These are phyloP conservation scores for Drosophila funebris DNA, from an alignment of 1,140 invertebrate species.

Conservation along the genomic window DNA sequence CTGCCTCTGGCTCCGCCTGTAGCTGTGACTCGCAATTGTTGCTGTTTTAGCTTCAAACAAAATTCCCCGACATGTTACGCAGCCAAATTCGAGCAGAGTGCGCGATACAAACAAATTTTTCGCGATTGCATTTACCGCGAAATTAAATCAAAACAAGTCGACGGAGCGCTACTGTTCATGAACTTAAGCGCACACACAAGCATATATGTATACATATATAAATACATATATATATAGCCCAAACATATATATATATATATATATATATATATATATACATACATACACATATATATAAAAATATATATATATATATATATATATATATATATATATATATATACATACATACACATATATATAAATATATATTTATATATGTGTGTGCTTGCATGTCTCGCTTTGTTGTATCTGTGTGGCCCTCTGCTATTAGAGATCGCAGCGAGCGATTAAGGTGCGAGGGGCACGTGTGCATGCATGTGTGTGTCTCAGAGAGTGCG, in stretches of 20 bases:
- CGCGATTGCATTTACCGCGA: conserved; percentile 78
- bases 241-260: neutral
- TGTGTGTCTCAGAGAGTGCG: conserved; percentile 22
- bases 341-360: neutral
- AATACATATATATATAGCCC: conserved; percentile 8
- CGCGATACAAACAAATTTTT: conserved; percentile 54
- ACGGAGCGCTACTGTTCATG: conserved; percentile 64
- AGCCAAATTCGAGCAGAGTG: conserved; percentile 33
- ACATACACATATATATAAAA: conserved; percentile 11
- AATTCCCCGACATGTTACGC: conserved; percentile 77
- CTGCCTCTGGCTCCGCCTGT: conserved; percentile 10
- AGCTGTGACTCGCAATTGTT: conserved; percentile 46
- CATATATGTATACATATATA: no score
- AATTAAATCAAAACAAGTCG: conserved; percentile 80
- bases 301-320: conserved; percentile 1
- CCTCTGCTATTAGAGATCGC: conserved; percentile 40
- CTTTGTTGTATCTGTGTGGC: conserved; percentile 14
- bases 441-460: conserved; percentile 44
- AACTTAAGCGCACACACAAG: conserved; percentile 56
- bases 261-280: neutral
- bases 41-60: conserved; percentile 72
- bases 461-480: conserved; percentile 32
- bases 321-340: neutral
- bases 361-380: neutral
- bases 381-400: conserved; percentile 18